phyloP scores from a whole-genome alignment of 2,888 invertebrate species.

The Caenorhabditis uteleia region DNA sequence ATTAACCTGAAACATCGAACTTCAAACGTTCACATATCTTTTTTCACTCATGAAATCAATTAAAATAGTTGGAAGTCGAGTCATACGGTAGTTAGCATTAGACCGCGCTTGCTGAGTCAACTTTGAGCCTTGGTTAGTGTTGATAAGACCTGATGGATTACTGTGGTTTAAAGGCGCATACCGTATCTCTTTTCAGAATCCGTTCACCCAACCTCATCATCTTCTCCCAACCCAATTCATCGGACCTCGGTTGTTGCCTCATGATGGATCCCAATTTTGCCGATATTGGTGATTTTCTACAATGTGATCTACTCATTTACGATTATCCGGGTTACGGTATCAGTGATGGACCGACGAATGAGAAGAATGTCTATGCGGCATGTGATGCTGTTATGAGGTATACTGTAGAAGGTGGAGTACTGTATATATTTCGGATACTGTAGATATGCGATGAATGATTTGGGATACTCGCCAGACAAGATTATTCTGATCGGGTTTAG shows the following conservation, averaged over 20 bases:
- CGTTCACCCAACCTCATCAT: conserved; percentile 49
- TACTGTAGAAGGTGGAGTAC: neutral
- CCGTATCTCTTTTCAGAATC: conserved; percentile 6
- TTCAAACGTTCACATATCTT: no score
- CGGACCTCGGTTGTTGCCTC: conserved; percentile 50
- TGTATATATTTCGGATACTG: conserved; percentile 1
- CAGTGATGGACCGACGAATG: conserved; percentile 41
- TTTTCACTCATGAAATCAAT: no score
- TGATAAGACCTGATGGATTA: neutral
- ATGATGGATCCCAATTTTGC: conserved; percentile 57
- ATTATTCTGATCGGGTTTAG: conserved; percentile 53
- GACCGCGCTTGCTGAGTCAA: no score
- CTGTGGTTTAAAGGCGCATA: neutral
- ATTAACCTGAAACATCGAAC: no score
- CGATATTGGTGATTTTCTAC: conserved; percentile 52
- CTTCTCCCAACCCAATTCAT: conserved; percentile 53
- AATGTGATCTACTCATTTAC: conserved; percentile 50
- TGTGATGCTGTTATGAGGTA: conserved; percentile 41
- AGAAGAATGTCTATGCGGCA: conserved; percentile 41
- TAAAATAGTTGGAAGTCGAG: no score
- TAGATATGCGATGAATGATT: conserved; percentile 31
- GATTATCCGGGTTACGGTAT: conserved; percentile 56
- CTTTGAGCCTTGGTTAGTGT: no score
- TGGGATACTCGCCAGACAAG: conserved; percentile 38
- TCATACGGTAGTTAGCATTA: no score